Conservation (phyloP, 2,113 vertebrate species). For the Cheilinus undulatus region DNA sequence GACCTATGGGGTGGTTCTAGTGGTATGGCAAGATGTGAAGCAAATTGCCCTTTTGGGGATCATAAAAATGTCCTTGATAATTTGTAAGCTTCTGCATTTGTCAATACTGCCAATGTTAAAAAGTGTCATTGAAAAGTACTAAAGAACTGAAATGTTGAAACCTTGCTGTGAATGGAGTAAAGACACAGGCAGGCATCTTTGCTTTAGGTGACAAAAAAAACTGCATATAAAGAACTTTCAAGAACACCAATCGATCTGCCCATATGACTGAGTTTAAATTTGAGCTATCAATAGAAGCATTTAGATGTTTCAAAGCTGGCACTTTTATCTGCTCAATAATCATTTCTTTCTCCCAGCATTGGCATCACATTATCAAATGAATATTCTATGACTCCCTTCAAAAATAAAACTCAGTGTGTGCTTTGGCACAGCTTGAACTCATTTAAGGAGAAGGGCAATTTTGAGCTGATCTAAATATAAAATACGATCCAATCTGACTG, state of each 20-base stretch:
- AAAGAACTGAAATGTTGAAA: no score
- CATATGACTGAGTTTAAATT: not conserved
- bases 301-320: not conserved
- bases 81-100: no score
- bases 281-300: not conserved
- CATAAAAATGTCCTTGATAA: no score
- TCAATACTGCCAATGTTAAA: no score
- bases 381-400: not conserved
- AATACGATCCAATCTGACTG: slow-evolving; percentile 22
- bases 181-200: not conserved
- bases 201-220: not conserved
- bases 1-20: no score
- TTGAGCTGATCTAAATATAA: slow-evolving; percentile 19
- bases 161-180: not conserved
- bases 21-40: no score
- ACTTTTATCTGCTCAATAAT: not conserved
- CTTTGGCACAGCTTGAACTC: not conserved
- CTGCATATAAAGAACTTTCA: not conserved
- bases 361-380: not conserved
- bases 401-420: not conserved
- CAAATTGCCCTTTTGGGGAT: no score
- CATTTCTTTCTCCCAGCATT: not conserved
- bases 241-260: not conserved
- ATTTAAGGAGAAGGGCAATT: slow-evolving; percentile 3
- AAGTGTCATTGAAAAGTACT: no score